Evolutionary conservation across 2,113 vertebrate genomes (phyloP).

Genomic region (Dicrurus megarhynchus): DNA sequence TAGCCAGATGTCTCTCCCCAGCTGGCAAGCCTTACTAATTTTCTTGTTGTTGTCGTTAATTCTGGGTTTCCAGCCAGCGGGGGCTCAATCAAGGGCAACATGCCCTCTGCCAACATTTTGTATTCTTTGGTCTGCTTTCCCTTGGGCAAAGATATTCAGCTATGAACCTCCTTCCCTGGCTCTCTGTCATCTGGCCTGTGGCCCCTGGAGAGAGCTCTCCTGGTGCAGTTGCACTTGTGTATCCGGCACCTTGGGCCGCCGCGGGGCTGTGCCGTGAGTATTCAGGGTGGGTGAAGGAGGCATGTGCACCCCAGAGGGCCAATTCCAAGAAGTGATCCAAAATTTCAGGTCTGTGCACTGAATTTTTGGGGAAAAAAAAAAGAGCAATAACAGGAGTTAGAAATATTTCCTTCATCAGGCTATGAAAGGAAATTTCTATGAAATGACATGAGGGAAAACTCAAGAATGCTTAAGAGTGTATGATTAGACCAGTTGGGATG

Average conservation of each 20-base stretch:
- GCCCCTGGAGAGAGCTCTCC: slow-evolving; percentile 16
- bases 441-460: background rate
- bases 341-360: background rate
- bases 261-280: background rate
- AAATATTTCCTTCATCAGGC: background rate
- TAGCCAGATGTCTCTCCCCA: slow-evolving; percentile 70
- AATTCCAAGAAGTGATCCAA: background rate
- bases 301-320: too few relatives aligned
- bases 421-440: accelerated
- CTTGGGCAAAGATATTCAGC: slow-evolving; percentile 42
- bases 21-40: slow-evolving; percentile 63
- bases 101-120: slow-evolving; percentile 59
- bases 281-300: background rate
- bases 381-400: background rate
- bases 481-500: background rate
- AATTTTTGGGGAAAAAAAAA: background rate
- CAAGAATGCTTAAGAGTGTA: background rate
- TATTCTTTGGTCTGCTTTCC: slow-evolving; percentile 44
- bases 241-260: background rate
- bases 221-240: background rate
- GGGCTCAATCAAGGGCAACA: slow-evolving; percentile 57
- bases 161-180: background rate
- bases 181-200: slow-evolving; percentile 40
- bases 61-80: slow-evolving; percentile 64
- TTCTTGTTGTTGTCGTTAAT: slow-evolving; percentile 62